Evolutionary conservation across 2,113 vertebrate species (phyloP), one percentile per base, ranked within the genome.

Genomic region (Nesogale talazaci): DNA sequence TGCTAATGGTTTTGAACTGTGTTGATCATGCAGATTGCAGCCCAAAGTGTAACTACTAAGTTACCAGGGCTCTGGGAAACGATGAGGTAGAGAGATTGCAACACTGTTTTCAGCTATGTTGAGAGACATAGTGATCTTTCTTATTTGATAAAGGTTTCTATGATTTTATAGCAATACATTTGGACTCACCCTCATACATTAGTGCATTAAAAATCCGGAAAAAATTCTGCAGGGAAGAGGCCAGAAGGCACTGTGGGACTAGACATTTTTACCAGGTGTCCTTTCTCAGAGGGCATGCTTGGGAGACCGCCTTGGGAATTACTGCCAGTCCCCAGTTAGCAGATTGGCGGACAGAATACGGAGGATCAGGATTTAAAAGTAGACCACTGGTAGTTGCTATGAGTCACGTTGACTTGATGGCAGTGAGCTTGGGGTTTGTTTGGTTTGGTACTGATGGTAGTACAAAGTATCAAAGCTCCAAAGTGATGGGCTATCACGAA

Each of bases 401-500:
- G 46, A 2, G 46, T 10, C 9, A 11, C 46, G 9, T 52, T 52
- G 46, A 52, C 14, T 52, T 12, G 10, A 52, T 52, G 46, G 46
- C 46, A 52, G 46, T 52, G 46, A 52, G 46, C 14, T 52, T 52
- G 46, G 10, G 4, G 2, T 52, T 52, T 52, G n/a, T 52, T 52
- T 8, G 46, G 46, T 52, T 52, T 52, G 46, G 46, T 52, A 56
- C 31, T 84, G 63, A 84, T 89, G 89, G 75, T 76, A 82, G 3
- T 81, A 83, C 77, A 74, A 82, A 87, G 61, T 56, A 20, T 83
- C 63, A 34, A 79, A 88, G 88, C 67, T 31, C 57, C 27, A 59
- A 93, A 59, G 38, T 90, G 19, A 84, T 36, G 36, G 52, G 72
- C 52, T 77, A 16, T 78, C 61, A 83, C 46, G 74, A 94, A 93